Conservation (phyloP, 1,140 invertebrate species). For the Metaphire vulgaris region DNA sequence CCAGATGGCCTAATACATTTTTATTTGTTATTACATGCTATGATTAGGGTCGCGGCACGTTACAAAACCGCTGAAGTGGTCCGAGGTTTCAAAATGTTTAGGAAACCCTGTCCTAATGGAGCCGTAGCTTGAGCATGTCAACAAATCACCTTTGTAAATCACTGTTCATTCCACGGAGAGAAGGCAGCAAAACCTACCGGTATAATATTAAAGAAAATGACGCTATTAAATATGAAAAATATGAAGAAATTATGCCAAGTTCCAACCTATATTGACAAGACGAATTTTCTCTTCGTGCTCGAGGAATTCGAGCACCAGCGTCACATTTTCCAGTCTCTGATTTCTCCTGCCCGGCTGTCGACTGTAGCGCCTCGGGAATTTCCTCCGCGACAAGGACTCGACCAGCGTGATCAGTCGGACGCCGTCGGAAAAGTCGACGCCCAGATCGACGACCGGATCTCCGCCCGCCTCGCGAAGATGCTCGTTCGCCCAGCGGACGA, state of each 20-base stretch:
- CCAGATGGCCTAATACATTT: too few relatives aligned
- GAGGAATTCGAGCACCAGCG: slow-evolving; percentile 74
- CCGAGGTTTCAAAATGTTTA: too few relatives aligned
- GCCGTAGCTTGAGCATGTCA: too few relatives aligned
- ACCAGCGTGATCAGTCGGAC: slow-evolving; percentile 68
- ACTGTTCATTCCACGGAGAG: too few relatives aligned
- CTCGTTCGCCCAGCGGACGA: slow-evolving; percentile 82
- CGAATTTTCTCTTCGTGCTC: slow-evolving; percentile 72
- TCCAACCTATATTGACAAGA: slow-evolving; percentile 76
- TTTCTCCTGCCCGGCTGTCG: slow-evolving; percentile 72
- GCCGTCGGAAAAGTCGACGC: slow-evolving; percentile 74
- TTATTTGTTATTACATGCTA: too few relatives aligned
- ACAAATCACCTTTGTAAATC: too few relatives aligned
- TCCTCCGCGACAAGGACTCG: slow-evolving; percentile 71
- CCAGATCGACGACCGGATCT: slow-evolving; percentile 68
- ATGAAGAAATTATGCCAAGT: not conserved
- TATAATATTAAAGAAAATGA: too few relatives aligned
- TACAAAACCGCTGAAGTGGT: too few relatives aligned
- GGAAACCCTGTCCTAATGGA: too few relatives aligned
- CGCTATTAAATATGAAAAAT: not conserved
- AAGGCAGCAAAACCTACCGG: too few relatives aligned
- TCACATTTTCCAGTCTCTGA: slow-evolving; percentile 65
- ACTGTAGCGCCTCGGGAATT: slow-evolving; percentile 66
- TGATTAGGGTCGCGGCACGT: too few relatives aligned
- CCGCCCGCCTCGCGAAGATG: slow-evolving; percentile 68